These are phyloP conservation scores for Alfaro cultratus DNA, from an alignment of 2,797 vertebrate species.

Conservation along the genomic window DNA sequence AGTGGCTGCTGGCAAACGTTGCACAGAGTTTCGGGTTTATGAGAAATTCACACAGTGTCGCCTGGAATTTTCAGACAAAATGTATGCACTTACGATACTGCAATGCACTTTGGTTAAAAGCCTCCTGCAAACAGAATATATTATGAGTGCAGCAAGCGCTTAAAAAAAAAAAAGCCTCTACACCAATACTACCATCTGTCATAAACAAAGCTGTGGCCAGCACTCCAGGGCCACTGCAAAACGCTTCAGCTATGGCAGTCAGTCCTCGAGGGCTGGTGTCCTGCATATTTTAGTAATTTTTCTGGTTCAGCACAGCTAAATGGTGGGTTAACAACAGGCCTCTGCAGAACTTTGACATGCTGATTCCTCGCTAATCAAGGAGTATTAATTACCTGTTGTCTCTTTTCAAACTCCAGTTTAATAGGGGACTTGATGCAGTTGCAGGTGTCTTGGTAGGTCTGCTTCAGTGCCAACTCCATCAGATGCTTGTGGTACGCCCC, in stretches of 20 bases:
- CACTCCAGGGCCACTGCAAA: conserved; percentile 49
- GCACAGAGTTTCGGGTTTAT: conserved; percentile 14
- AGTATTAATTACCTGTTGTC: conserved; percentile 88
- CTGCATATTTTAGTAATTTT: neutral
- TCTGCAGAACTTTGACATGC: neutral
- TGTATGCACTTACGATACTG: conserved; percentile 42
- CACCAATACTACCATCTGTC: conserved; percentile 61
- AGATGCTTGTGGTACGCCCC: conserved; percentile 97
- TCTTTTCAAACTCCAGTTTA: conserved; percentile 97
- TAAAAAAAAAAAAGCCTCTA: conserved; percentile 51
- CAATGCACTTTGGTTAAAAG: conserved; percentile 63
- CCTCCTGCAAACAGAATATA: conserved; percentile 60
- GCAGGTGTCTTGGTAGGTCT: conserved; percentile 96
- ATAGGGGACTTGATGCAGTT: conserved; percentile 99
- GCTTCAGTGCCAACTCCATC: conserved; percentile 95
- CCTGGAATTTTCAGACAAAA: conserved; percentile 40
- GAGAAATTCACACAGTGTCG: conserved; percentile 30
- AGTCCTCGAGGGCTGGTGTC: neutral
- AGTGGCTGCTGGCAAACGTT: conserved; percentile 15
- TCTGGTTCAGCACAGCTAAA: neutral
- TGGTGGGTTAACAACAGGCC: neutral
- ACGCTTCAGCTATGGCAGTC: conserved; percentile 38
- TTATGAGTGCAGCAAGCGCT: conserved; percentile 48
- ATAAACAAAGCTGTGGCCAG: conserved; percentile 38
- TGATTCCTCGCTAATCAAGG: conserved; percentile 5